Conservation (phyloP, 92 coral and sea anemone genomes). For the Isaurus tuberculatus region DNA sequence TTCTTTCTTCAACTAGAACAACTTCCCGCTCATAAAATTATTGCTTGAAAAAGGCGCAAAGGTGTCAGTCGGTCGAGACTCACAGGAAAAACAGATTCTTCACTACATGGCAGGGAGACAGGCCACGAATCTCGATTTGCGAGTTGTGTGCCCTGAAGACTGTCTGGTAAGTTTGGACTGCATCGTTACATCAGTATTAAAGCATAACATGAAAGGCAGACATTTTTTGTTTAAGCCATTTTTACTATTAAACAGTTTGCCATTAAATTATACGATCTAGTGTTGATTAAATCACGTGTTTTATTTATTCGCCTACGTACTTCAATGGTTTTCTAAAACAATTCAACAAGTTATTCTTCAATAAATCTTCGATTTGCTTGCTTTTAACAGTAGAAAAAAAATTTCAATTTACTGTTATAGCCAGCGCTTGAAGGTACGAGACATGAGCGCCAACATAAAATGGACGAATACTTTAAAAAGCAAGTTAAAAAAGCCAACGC, state of each 20-base stretch:
- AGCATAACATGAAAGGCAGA: too few species aligned
- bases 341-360: not conserved
- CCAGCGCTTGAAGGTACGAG: conserved; percentile 44
- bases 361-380: not conserved
- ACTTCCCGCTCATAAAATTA: conserved; percentile 70
- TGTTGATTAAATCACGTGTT: too few species aligned
- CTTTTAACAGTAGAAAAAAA: not conserved
- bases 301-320: too few species aligned
- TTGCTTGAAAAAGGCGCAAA: conserved; percentile 79
- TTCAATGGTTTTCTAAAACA: too few species aligned
- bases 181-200: too few species aligned
- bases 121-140: conserved; percentile 58
- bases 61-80: conserved; percentile 65
- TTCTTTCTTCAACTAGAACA: conserved; percentile 54
- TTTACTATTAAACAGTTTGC: too few species aligned
- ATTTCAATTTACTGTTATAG: conserved; percentile 16
- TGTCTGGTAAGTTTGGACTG: conserved; percentile 51
- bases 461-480: conserved; percentile 51
- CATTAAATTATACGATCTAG: too few species aligned
- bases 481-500: conserved; percentile 61
- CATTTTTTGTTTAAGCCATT: too few species aligned
- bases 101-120: conserved; percentile 60
- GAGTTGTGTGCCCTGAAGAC: conserved; percentile 72
- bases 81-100: conserved; percentile 65
- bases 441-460: conserved; percentile 61